Conservation (phyloP, 1,140 invertebrate genomes). For the Heliconius hewitsoni region DNA sequence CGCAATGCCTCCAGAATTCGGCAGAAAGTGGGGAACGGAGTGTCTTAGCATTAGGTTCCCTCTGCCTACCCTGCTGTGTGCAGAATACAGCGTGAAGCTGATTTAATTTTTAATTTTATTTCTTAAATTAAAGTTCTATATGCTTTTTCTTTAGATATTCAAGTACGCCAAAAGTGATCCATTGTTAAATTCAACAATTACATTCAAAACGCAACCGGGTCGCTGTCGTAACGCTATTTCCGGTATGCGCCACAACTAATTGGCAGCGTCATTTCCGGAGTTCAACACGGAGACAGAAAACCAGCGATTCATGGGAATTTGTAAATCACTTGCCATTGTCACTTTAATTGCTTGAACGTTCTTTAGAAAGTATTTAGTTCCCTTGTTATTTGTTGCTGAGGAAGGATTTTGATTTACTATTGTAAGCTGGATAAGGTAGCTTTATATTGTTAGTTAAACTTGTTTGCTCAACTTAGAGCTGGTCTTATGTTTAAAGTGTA, state of each 20-base stretch:
- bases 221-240: background rate
- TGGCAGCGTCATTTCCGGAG: slow-evolving; percentile 25
- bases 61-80: no score
- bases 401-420: slow-evolving; percentile 14
- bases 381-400: slow-evolving; percentile 11
- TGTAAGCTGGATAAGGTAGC: background rate
- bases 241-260: slow-evolving; percentile 13
- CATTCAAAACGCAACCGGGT: background rate
- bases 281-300: slow-evolving; percentile 17
- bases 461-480: background rate
- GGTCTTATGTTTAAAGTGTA: background rate
- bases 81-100: no score
- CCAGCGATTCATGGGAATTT: slow-evolving; percentile 25
- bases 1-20: no score
- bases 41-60: no score
- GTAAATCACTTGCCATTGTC: slow-evolving; percentile 20
- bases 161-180: background rate
- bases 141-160: no score
- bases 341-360: slow-evolving; percentile 16
- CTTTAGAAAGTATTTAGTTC: slow-evolving; percentile 5
- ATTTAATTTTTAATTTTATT: no score
- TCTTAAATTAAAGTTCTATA: no score
- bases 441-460: background rate
- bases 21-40: no score
- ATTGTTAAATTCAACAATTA: slow-evolving; percentile 1